Evolutionary conservation across 2,888 invertebrate species (phyloP).

Genomic region (Rhagonycha lutea): DNA sequence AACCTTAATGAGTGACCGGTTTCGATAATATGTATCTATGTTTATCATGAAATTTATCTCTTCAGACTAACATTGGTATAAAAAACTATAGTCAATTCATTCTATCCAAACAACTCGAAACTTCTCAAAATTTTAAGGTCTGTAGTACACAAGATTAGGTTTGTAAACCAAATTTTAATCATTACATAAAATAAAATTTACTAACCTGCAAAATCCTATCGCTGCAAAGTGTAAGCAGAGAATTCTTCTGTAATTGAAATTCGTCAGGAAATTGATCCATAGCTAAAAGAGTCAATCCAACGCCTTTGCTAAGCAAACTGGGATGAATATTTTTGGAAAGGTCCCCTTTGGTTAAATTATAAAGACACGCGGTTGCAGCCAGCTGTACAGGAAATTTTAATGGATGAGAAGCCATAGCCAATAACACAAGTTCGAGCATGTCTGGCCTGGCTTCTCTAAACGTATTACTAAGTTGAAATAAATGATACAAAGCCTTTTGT

Average conservation of each 20-base stretch:
- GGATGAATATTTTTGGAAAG: constrained; percentile 68
- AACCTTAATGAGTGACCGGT: too few relatives aligned
- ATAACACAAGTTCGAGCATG: constrained; percentile 63
- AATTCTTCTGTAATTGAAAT: constrained; percentile 74
- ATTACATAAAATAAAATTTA: not conserved
- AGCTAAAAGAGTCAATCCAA: constrained; percentile 66
- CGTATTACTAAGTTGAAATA: constrained; percentile 58
- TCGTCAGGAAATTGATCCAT: constrained; percentile 71
- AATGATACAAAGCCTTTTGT: constrained; percentile 69
- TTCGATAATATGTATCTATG: too few relatives aligned
- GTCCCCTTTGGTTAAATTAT: constrained; percentile 71
- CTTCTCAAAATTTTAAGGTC: too few relatives aligned
- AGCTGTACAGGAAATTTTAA: constrained; percentile 69
- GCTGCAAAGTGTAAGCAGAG: constrained; percentile 72
- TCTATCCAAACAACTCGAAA: too few relatives aligned
- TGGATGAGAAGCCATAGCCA: constrained; percentile 56
- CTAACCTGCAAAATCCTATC: constrained; percentile 70
- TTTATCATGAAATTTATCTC: too few relatives aligned
- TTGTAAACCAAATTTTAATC: not conserved
- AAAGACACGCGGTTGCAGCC: constrained; percentile 76
- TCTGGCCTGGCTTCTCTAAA: constrained; percentile 63
- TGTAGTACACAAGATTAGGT: too few relatives aligned
- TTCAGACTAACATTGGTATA: too few relatives aligned
- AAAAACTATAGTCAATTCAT: too few relatives aligned
- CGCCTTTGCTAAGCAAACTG: constrained; percentile 63